phyloP scores from a whole-genome alignment of 2,797 vertebrate species.

The Pseudochaenichthys georgianus region DNA sequence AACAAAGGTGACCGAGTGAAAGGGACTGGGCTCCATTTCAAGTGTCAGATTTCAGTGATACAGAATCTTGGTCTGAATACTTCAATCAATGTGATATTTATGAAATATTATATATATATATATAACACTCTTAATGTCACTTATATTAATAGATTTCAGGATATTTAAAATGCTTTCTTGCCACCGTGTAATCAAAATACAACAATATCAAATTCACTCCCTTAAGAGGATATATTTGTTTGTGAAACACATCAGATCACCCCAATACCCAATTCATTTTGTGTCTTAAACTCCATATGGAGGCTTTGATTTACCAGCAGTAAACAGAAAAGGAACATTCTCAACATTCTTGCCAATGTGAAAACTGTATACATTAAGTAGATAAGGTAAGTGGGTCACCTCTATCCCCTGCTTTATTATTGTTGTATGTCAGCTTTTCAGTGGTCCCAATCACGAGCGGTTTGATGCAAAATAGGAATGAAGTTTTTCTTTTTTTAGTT shows the following conservation, averaged over 20 bases:
- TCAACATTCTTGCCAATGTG: background rate
- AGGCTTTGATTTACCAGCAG: conserved; percentile 3
- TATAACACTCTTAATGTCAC: too few species aligned
- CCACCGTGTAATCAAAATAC: background rate
- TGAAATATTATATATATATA: too few species aligned
- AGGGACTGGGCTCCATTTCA: too few species aligned
- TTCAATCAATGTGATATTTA: too few species aligned
- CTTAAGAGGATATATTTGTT: background rate
- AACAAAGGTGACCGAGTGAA: too few species aligned
- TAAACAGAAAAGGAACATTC: background rate
- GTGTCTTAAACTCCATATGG: background rate
- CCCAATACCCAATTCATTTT: background rate
- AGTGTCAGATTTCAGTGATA: too few species aligned
- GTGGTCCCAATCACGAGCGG: background rate
- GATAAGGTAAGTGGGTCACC: background rate
- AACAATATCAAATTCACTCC: conserved; percentile 14
- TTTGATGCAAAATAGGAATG: background rate
- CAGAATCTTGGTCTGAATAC: too few species aligned
- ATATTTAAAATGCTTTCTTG: background rate
- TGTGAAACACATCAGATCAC: background rate
- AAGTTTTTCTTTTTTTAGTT: background rate
- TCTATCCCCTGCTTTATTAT: background rate
- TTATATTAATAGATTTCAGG: background rate
- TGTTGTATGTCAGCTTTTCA: background rate
- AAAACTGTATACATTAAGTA: background rate